Percentiles rank a stretch among this genome's conserved stretches.
phyloP scores from a whole-genome alignment of 1,140 invertebrate species.

The Bombus haemorrhoidalis region DNA sequence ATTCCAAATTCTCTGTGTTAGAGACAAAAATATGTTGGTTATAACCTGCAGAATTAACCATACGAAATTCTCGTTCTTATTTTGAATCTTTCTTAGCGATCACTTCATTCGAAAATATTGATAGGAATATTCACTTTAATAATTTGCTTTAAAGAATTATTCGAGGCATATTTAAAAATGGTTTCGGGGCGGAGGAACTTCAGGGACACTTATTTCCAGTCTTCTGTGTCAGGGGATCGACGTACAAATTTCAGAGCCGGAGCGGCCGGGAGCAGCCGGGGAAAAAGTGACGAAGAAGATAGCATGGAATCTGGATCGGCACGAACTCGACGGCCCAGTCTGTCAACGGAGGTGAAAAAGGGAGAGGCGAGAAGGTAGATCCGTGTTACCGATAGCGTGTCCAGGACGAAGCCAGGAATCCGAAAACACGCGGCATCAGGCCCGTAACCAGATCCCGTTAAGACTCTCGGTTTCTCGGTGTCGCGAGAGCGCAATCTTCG shows the following conservation, averaged over 20 bases:
- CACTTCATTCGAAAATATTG: too few relatives aligned
- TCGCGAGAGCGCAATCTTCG: constrained; percentile 68
- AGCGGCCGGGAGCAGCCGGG: not conserved
- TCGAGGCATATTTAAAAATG: too few relatives aligned
- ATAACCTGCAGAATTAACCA: too few relatives aligned
- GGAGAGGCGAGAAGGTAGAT: constrained; percentile 50
- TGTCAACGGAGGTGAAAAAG: constrained; percentile 45
- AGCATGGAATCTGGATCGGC: constrained; percentile 49
- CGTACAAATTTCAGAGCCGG: not conserved
- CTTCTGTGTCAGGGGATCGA: not conserved
- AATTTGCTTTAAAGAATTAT: too few relatives aligned
- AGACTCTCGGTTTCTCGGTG: constrained; percentile 49
- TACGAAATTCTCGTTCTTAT: too few relatives aligned
- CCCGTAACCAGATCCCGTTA: constrained; percentile 72
- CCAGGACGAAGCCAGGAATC: constrained; percentile 54
- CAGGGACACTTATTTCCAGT: not conserved
- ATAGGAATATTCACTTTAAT: too few relatives aligned
- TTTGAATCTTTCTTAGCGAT: too few relatives aligned
- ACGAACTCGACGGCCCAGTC: not conserved
- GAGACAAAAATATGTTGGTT: too few relatives aligned
- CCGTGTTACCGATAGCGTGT: constrained; percentile 52
- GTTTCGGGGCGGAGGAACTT: too few relatives aligned
- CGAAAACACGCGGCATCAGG: constrained; percentile 59
- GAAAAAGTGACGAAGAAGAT: not conserved
- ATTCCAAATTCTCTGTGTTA: too few relatives aligned